phyloP scores from a whole-genome alignment of 2,113 vertebrate species.

The Heliornis fulica region DNA sequence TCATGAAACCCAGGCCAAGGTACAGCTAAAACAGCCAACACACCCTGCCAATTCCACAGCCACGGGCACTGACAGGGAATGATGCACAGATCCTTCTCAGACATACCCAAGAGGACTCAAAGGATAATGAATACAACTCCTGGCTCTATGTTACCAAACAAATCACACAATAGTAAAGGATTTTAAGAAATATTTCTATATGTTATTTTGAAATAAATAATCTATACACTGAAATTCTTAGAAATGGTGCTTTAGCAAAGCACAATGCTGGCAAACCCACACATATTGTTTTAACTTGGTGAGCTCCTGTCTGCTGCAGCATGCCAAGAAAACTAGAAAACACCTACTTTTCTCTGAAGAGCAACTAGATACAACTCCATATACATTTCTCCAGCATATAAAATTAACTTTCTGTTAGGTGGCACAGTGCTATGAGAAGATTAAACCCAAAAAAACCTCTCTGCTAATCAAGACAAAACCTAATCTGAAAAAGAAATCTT shows the following conservation, averaged over 20 bases:
- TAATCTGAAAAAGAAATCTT: background rate
- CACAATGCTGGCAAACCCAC: background rate
- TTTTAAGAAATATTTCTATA: background rate
- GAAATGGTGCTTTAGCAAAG: no score
- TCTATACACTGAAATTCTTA: no score
- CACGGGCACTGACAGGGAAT: no score
- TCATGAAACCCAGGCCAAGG: background rate
- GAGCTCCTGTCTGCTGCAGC: background rate
- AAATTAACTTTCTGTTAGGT: background rate
- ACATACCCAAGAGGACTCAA: background rate
- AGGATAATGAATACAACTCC: background rate
- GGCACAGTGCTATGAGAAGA: background rate
- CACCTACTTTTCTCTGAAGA: background rate
- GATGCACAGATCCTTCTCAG: background rate
- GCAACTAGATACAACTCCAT: background rate
- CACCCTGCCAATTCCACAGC: background rate
- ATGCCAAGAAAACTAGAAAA: background rate
- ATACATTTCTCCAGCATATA: background rate
- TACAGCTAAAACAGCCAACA: background rate
- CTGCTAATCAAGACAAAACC: background rate
- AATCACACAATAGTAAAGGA: background rate
- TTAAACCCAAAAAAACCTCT: no score
- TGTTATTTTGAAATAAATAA: background rate
- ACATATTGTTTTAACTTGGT: background rate
- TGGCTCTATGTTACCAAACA: rapidly evolving